phyloP scores from a whole-genome alignment of 1,140 invertebrate species.

The Marisa cornuarietis region DNA sequence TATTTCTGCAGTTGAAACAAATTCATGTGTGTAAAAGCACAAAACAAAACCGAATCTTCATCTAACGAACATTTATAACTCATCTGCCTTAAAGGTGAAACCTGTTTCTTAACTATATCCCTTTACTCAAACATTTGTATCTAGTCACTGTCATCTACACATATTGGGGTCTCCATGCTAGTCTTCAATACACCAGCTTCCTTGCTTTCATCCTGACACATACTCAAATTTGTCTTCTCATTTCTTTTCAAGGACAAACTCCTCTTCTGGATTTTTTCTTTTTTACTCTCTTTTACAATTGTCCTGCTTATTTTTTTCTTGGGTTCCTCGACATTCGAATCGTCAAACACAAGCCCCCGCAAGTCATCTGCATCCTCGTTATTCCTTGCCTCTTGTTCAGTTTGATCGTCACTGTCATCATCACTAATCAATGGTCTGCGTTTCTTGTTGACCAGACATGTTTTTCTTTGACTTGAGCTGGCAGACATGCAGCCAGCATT shows the following conservation, averaged over 20 bases:
- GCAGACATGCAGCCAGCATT: no score
- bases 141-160: neutral
- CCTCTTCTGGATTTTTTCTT: neutral
- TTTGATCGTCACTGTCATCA: neutral
- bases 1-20: no score
- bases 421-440: slow-evolving; percentile 5
- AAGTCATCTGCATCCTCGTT: neutral
- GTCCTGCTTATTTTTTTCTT: neutral
- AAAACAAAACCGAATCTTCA: no score
- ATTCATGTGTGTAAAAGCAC: no score
- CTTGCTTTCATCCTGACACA: neutral
- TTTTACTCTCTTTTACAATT: neutral
- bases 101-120: no score
- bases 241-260: neutral
- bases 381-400: neutral
- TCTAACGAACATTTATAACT: no score
- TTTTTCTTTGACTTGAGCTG: neutral
- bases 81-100: no score
- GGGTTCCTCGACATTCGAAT: neutral
- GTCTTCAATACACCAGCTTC: neutral
- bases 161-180: neutral
- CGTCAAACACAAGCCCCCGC: neutral
- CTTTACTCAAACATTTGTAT: no score
- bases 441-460: slow-evolving; percentile 4
- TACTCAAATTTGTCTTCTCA: neutral